These are phyloP conservation scores for Sylvilagus bachmani DNA, from an alignment of 2,113 vertebrate species.

Conservation along the genomic window DNA sequence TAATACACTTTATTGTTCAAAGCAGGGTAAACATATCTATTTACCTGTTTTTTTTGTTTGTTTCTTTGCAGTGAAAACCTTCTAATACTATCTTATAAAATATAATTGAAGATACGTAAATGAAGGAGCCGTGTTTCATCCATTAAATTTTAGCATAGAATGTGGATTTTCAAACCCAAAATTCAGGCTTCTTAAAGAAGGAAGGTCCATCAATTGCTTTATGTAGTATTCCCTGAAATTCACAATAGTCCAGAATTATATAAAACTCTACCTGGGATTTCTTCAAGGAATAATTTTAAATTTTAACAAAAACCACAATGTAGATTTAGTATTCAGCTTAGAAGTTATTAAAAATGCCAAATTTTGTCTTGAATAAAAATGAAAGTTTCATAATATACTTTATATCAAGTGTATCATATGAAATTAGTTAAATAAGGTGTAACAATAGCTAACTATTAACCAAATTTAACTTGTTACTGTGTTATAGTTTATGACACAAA, in stretches of 20 bases:
- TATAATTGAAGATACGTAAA: not conserved
- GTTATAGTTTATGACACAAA: not conserved
- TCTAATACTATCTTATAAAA: not conserved
- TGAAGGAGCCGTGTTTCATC: not conserved
- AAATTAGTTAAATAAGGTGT: not conserved
- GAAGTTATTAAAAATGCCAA: not conserved
- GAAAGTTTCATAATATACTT: not conserved
- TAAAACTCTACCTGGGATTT: not conserved
- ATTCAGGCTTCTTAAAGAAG: not conserved
- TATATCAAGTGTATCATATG: not conserved
- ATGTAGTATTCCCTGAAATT: not conserved
- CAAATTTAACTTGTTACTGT: not conserved
- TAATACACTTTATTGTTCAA: too few relatives aligned
- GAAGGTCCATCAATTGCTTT: not conserved
- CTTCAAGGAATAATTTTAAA: not conserved
- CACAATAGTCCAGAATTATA: not conserved
- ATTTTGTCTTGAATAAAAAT: conserved; percentile 13
- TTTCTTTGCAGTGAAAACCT: not conserved
- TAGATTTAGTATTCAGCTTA: not conserved
- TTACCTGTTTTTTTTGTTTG: too few relatives aligned
- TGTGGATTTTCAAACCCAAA: not conserved
- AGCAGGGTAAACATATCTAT: too few relatives aligned
- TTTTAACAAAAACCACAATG: not conserved
- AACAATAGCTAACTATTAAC: not conserved
- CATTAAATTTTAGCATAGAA: not conserved